These are phyloP conservation scores for Stigmatopora argus DNA, from an alignment of 2,113 vertebrate genomes.

Conservation along the genomic window DNA sequence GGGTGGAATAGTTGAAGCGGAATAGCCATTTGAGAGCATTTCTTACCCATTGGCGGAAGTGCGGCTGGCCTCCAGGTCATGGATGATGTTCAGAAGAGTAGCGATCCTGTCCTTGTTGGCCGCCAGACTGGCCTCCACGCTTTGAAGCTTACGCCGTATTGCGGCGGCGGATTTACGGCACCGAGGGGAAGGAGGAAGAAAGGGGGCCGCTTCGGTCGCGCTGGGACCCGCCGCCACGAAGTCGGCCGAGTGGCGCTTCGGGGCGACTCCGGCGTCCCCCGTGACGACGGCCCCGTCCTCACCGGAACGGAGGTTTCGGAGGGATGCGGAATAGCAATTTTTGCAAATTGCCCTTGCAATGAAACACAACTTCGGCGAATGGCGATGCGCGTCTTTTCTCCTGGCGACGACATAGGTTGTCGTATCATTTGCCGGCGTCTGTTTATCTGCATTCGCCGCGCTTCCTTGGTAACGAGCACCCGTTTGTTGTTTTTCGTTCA, in stretches of 20 bases:
- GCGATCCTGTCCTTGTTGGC: constrained; percentile 70
- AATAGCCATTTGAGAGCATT: neutral
- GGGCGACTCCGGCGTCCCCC: constrained; percentile 17
- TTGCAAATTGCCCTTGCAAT: constrained; percentile 5
- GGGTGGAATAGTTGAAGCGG: neutral
- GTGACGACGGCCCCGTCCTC: constrained; percentile 20
- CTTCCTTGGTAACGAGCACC: constrained; percentile 34
- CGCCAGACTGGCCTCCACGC: constrained; percentile 67
- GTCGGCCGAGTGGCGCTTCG: constrained; percentile 29
- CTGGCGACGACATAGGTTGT: constrained; percentile 11
- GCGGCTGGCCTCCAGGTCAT: constrained; percentile 68
- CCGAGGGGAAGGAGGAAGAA: constrained; percentile 51
- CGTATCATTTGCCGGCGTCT: constrained; percentile 19
- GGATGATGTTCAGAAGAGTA: constrained; percentile 72
- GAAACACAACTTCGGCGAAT: constrained; percentile 7
- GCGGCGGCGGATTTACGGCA: constrained; percentile 48
- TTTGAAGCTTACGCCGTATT: constrained; percentile 60
- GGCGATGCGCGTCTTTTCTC: constrained; percentile 3
- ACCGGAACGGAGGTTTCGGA: constrained; percentile 14
- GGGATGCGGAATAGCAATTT: constrained; percentile 19
- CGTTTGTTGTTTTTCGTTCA: constrained; percentile 45
- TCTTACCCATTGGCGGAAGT: constrained; percentile 61
- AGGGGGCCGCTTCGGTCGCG: constrained; percentile 43
- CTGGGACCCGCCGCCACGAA: constrained; percentile 52
- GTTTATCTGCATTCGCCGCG: constrained; percentile 14